Percentiles rank a stretch among this genome's conserved stretches.
These are phyloP conservation scores for Monochamus saltuarius DNA, from an alignment of 1,140 invertebrate genomes.

Conservation along the genomic window DNA sequence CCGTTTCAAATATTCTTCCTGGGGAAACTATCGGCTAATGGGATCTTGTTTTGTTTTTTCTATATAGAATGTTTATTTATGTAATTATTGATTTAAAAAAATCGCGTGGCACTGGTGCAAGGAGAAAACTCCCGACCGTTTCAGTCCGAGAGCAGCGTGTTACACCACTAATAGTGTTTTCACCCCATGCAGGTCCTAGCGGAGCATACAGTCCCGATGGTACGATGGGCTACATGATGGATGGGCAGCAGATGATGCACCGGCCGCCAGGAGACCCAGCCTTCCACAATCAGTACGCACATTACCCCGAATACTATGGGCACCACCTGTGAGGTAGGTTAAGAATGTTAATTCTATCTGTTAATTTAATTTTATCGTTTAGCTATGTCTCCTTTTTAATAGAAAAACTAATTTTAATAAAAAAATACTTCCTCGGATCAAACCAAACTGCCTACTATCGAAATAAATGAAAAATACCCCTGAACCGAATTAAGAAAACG, in stretches of 20 bases:
- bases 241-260: conserved; percentile 93
- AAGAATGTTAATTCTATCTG: not conserved
- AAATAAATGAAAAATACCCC: no score
- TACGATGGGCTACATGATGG: conserved; percentile 96
- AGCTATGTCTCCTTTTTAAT: no score
- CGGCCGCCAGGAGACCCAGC: conserved; percentile 84
- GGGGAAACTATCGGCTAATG: no score
- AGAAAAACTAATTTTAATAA: no score
- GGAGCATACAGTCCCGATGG: conserved; percentile 93
- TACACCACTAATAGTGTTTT: conserved; percentile 70
- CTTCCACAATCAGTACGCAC: conserved; percentile 87
- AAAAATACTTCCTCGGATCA: no score
- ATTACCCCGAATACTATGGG: conserved; percentile 86
- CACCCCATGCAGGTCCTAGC: conserved; percentile 86
- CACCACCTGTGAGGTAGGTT: conserved; percentile 73
- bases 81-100: no score
- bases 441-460: no score
- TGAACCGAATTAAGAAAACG: no score
- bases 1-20: no score
- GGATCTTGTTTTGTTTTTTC: no score
- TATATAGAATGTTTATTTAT: no score
- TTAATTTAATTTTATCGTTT: no score
- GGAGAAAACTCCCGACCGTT: conserved; percentile 5
- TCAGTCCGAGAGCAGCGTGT: conserved; percentile 45
- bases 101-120: not conserved